Percentiles rank a stretch among this genome's conserved stretches.
phyloP scores from a whole-genome alignment of 1,140 invertebrate genomes.

The Alviniconcha marisindica region DNA sequence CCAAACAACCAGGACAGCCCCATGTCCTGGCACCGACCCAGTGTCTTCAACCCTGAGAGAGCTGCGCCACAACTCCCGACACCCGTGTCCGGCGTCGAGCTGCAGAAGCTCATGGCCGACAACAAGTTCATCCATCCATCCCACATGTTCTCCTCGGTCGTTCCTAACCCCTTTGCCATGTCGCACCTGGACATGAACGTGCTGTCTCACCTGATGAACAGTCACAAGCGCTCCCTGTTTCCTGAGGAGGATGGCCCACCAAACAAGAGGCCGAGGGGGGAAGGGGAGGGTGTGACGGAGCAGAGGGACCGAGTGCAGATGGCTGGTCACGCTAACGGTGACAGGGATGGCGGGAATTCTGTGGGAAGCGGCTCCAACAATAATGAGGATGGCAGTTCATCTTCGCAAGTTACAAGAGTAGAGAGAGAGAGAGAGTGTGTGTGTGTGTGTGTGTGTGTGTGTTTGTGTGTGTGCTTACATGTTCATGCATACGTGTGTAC shows the following conservation, averaged over 20 bases:
- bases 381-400: too few species aligned
- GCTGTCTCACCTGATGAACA: background rate
- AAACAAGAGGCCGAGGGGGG: background rate
- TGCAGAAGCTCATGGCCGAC: slow-evolving; percentile 8
- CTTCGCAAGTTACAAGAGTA: too few species aligned
- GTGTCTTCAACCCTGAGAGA: background rate
- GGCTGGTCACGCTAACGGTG: background rate
- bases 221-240: background rate
- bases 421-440: background rate
- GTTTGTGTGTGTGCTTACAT: too few species aligned
- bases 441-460: too few species aligned
- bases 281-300: background rate
- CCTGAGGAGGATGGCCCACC: background rate
- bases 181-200: background rate
- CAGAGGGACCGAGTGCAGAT: too few species aligned
- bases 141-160: background rate
- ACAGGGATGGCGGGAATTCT: too few species aligned
- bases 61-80: background rate
- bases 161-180: background rate
- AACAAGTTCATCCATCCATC: background rate
- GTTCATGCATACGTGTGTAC: too few species aligned
- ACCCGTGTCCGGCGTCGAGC: background rate
- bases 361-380: too few species aligned
- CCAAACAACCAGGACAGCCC: too few species aligned
- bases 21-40: background rate